These are phyloP conservation scores for Edolisoma coerulescens DNA, from an alignment of 2,113 vertebrate genomes.

Conservation along the genomic window DNA sequence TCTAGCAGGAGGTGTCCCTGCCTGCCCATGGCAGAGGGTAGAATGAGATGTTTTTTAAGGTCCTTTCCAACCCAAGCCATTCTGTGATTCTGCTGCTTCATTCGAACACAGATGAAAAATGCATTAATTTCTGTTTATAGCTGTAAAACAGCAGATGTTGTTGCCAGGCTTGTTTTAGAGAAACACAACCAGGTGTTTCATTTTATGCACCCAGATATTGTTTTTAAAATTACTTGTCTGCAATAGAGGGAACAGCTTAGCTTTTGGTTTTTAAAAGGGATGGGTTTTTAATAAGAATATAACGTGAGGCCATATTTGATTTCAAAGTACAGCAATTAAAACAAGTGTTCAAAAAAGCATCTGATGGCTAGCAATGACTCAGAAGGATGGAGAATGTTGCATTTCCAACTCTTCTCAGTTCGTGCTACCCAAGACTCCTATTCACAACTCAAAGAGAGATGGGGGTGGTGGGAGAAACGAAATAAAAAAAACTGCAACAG, in stretches of 20 bases:
- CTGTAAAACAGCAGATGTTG: not conserved
- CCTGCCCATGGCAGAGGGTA: not conserved
- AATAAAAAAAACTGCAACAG: conserved; percentile 9
- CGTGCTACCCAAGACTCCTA: not conserved
- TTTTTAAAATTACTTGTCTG: not conserved
- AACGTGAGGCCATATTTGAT: not conserved
- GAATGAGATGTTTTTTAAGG: not conserved
- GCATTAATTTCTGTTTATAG: not conserved
- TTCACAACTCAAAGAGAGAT: conserved; percentile 18
- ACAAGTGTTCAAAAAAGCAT: conserved; percentile 11
- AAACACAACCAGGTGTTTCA: not conserved
- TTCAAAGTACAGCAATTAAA: not conserved
- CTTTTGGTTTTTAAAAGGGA: not conserved
- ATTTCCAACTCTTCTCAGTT: conserved; percentile 20
- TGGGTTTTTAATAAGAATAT: not conserved
- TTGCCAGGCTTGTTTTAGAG: not conserved
- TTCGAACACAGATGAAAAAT: not conserved
- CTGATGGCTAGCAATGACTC: conserved; percentile 1
- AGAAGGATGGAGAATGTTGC: conserved; percentile 4
- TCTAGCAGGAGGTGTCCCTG: not conserved
- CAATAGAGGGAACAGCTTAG: not conserved
- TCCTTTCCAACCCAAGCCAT: not conserved
- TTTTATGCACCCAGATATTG: not conserved
- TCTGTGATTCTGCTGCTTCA: not conserved
- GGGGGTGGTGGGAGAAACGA: conserved; percentile 28